These are phyloP conservation scores for Danaus chrysippus DNA, from an alignment of 2,888 invertebrate genomes.

Conservation along the genomic window DNA sequence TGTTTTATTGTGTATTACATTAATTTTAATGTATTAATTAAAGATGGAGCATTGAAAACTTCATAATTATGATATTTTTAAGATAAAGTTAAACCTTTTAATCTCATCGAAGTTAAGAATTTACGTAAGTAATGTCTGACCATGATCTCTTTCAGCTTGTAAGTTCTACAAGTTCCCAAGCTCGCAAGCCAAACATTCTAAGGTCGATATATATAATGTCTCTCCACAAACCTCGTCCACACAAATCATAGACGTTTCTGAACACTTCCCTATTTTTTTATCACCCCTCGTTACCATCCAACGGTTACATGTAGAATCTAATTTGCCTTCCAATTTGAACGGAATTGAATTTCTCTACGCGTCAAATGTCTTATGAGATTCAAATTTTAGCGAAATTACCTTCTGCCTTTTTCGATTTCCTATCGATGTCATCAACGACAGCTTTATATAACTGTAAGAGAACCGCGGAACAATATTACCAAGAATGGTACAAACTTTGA, in stretches of 20 bases:
- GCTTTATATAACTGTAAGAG: neutral
- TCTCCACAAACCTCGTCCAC: neutral
- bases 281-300: constrained; percentile 27
- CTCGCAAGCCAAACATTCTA: neutral
- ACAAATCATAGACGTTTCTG: constrained; percentile 17
- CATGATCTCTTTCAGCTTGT: no score
- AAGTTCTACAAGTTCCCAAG: no score
- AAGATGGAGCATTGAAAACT: no score
- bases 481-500: no score
- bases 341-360: constrained; percentile 61
- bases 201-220: neutral
- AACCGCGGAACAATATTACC: no score
- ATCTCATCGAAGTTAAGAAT: no score
- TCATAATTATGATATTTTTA: no score
- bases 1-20: no score
- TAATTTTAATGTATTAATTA: no score
- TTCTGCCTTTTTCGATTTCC: constrained; percentile 38
- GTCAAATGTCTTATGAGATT: constrained; percentile 64
- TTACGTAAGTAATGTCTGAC: no score
- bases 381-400: constrained; percentile 60
- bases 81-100: no score
- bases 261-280: constrained; percentile 18
- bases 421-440: constrained; percentile 20
- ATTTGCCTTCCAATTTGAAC: constrained; percentile 61
- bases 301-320: constrained; percentile 50